Base-by-base conservation (phyloP, 1,140 invertebrate genomes). In the Ridgeia piscesae region DNA sequence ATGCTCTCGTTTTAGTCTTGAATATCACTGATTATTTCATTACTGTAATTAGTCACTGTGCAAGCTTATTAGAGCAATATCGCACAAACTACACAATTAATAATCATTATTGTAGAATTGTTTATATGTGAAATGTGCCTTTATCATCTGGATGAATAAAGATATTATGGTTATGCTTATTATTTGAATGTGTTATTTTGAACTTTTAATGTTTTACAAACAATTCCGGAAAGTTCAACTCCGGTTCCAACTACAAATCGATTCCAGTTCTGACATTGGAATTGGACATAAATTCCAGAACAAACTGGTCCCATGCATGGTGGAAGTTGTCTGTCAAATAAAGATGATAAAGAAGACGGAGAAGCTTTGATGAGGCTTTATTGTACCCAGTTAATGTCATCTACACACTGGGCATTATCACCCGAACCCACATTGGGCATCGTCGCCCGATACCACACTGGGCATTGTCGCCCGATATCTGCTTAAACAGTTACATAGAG, bases 111-210 rank as follows among this genome's bases (percentile, higher is more conserved):
- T 77, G 58, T 21, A 77, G 58, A 77, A 6, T 77, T 77, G 27
- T 77, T 77, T 77, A 77, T 77, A 77, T 77, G 58, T 77, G 58
- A 77, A 77, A 77, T 21, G 58, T 77, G 58, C 58, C 58, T 77
- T 77, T 77, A 21, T 77, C 27, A 77, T 77, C 17, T 77, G 27
- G 17, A 77, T 77, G 58, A 77, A 77, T 77, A 77, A 77, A 77
- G 42, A 42, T 31, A 21, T 77, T 77, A 77, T 77, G 27, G 27
- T 77, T 77, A 77, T 31, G 27, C 58, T 21, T 31, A 77, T 77
- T 31, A 77, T 77, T 27, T 77, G 58, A 77, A 77, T 77, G 58
- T n/a, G n/a, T n/a, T n/a, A n/a, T n/a, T n/a, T n/a, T n/a, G n/a
- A n/a, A n/a, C n/a, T n/a, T n/a, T n/a, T n/a, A n/a, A n/a, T n/a